These are phyloP conservation scores for Cisticola juncidis DNA, from an alignment of 2,113 vertebrate species.

Conservation along the genomic window DNA sequence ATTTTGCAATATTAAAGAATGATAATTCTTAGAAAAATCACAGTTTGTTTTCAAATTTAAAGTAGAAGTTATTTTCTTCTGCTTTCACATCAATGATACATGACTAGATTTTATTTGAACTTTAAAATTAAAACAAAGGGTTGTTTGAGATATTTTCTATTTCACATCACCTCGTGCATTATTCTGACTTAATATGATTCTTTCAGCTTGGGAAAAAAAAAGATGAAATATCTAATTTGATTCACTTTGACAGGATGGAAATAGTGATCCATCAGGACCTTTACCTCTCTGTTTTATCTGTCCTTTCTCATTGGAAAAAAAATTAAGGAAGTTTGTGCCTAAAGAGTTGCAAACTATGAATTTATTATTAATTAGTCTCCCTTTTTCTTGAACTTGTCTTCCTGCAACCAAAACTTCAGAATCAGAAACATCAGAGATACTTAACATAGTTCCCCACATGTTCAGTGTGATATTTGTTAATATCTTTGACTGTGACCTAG, in stretches of 20 bases:
- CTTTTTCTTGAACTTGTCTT: neutral
- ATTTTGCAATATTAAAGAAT: neutral
- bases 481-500: neutral
- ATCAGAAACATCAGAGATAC: neutral
- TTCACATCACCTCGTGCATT: neutral
- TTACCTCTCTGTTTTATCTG: neutral
- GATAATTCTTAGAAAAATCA: neutral
- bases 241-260: neutral
- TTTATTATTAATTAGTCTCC: neutral
- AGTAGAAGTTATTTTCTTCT: neutral
- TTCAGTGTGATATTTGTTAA: neutral
- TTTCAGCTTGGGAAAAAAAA: neutral
- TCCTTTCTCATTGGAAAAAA: neutral
- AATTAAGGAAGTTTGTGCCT: neutral
- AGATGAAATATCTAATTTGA: neutral
- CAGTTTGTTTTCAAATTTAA: neutral
- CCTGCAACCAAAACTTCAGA: neutral
- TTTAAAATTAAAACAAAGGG: neutral
- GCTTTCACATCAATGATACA: neutral
- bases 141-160: neutral
- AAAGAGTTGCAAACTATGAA: neutral
- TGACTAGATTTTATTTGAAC: neutral
- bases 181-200: neutral
- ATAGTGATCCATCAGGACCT: neutral
- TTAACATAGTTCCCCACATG: no score